Base-by-base conservation (phyloP, 2,797 vertebrate genomes). In the Enteromius viviparus region DNA sequence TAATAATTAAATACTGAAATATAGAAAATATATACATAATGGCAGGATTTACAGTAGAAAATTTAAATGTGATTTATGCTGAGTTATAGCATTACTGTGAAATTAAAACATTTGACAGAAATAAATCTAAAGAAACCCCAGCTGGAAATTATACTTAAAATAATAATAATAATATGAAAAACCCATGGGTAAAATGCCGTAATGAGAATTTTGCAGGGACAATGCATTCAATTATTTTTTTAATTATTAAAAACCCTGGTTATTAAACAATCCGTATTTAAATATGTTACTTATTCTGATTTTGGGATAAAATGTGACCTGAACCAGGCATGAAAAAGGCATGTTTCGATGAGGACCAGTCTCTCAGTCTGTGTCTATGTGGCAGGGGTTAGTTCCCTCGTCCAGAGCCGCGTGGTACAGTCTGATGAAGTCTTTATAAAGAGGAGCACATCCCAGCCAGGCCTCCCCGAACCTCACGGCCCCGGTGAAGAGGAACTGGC, bases 391-490 rank as follows among this genome's bases (percentile, higher is more conserved):
- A 32, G 94, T 92, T 64, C 96, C 96, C 29, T 89, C 91, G 83
- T 91, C 91, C 91, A 91, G 91, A 0, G 97, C 97, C 0, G 92
- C 87, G 87, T 14, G 87, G 89, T 99, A 99, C 88, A 96, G 91
- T 91, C 92, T 93, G 86, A 95, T 90, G 91, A 99, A 98, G 95
- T 98, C 96, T 88, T 92, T 94, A 80, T 97, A 98, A 42, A 93
- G 95, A 19, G 95, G 96, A 4, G 97, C 95, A n/a, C 97, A 99
- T 89, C 96, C 96, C 1, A 99, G 90, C 92, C 95, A 95, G 62
- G 96, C 95, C 89, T 98, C 95, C 60, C 97, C 96, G 86, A 99
- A 99, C 92, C 96, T 96, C 89, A 98, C 91, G 0, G 95, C 95
- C 81, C 97, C 98, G 0, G 96, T 97, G 87, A 99, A 95, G 47